phyloP scores from a whole-genome alignment of 2,797 vertebrate genomes.

The Neomorphus geoffroyi region DNA sequence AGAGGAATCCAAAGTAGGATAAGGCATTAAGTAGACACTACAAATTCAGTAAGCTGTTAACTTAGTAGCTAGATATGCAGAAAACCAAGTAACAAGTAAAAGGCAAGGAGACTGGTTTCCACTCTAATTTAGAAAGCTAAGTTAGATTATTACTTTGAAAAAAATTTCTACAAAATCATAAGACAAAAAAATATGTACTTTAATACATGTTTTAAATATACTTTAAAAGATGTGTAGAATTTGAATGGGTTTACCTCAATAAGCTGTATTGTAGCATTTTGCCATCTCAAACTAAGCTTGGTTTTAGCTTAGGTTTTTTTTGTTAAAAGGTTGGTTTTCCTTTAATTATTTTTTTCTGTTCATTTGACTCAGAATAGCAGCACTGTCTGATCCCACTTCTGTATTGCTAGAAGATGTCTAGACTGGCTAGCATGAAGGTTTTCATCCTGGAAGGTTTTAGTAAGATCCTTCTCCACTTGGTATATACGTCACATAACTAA shows the following conservation, averaged over 20 bases:
- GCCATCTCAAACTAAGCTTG: neutral
- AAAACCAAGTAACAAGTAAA: neutral
- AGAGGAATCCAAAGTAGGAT: neutral
- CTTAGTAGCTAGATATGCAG: neutral
- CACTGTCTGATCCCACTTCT: neutral
- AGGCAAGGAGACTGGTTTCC: neutral
- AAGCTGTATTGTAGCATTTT: neutral
- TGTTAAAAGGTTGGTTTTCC: neutral
- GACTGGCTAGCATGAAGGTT: neutral
- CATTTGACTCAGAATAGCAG: neutral
- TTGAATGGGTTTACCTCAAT: neutral
- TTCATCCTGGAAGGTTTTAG: conserved; percentile 66
- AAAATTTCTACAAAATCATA: neutral
- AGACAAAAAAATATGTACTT: neutral
- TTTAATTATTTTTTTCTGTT: neutral
- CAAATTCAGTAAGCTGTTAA: neutral
- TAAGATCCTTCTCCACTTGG: conserved; percentile 44
- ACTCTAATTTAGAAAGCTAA: neutral
- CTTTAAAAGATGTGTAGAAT: neutral
- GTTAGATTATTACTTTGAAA: neutral
- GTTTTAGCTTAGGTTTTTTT: neutral
- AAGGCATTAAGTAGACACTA: neutral
- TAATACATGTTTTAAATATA: neutral
- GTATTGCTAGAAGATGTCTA: conserved; percentile 14
- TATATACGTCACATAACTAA: neutral